Conservation (phyloP, 2,113 vertebrate genomes). For the Nycticebus coucang region DNA sequence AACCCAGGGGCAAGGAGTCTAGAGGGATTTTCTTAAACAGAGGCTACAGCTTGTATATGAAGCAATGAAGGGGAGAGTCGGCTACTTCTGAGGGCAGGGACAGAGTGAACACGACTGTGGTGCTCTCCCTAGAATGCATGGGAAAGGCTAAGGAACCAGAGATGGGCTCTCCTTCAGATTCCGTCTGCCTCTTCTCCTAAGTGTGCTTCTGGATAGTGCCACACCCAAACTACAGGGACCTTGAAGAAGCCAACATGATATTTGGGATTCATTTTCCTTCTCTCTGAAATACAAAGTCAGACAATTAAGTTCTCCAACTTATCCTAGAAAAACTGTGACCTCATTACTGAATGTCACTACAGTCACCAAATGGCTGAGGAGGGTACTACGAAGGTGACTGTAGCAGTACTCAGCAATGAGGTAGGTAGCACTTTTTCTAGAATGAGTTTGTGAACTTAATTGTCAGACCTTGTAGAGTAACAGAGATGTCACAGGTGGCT, state of each 20-base stretch:
- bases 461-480: background rate
- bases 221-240: background rate
- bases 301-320: too few relatives aligned
- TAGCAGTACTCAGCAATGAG: too few relatives aligned
- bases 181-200: background rate
- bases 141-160: background rate
- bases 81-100: too few relatives aligned
- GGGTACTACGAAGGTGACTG: too few relatives aligned
- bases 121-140: background rate
- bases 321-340: too few relatives aligned
- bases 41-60: background rate
- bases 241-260: background rate
- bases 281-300: background rate
- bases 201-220: background rate
- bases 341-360: too few relatives aligned
- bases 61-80: background rate
- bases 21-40: background rate
- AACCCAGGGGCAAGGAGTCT: background rate
- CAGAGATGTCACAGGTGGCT: background rate
- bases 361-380: too few relatives aligned
- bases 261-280: background rate
- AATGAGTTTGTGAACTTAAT: too few relatives aligned
- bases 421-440: too few relatives aligned
- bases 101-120: background rate
- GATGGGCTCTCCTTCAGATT: too few relatives aligned